These are phyloP conservation scores for Spodoptera litura DNA, from an alignment of 1,140 invertebrate species.

Conservation along the genomic window DNA sequence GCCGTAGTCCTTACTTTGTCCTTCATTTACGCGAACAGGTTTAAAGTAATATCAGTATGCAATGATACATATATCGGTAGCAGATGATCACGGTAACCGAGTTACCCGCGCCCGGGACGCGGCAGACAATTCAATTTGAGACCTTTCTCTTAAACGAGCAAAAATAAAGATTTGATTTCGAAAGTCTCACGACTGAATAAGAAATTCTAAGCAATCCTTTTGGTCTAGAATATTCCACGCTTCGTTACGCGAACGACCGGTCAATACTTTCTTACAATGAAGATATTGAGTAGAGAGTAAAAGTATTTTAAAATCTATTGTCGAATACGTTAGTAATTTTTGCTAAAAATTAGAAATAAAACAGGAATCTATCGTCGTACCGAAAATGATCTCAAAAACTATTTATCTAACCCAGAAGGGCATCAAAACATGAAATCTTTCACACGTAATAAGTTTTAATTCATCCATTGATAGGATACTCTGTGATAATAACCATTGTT, in stretches of 20 bases:
- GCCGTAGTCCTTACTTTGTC: neutral
- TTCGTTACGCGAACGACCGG: neutral
- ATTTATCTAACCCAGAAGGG: neutral
- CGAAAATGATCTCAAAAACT: too few species aligned
- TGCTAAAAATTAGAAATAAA: too few species aligned
- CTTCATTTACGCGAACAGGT: neutral
- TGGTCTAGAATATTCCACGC: slow-evolving; percentile 11
- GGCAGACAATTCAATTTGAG: slow-evolving; percentile 34
- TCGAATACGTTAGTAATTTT: too few species aligned
- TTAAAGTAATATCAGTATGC: slow-evolving; percentile 8
- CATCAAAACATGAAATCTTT: neutral
- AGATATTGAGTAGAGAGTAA: too few species aligned
- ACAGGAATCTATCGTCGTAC: too few species aligned
- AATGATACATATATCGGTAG: slow-evolving; percentile 4
- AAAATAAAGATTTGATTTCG: slow-evolving; percentile 53
- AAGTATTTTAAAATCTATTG: too few species aligned
- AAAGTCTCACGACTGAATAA: slow-evolving; percentile 41
- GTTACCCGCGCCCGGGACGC: slow-evolving; percentile 14
- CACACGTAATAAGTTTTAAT: neutral
- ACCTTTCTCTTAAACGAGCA: slow-evolving; percentile 45
- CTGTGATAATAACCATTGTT: slow-evolving; percentile 7
- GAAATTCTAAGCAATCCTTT: slow-evolving; percentile 20
- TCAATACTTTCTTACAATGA: neutral
- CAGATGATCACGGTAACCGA: slow-evolving; percentile 25
- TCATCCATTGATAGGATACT: neutral